Evolutionary conservation across 2,113 vertebrate genomes (phyloP), one percentile per base, ranked within the genome.

Genomic region (Grus americana): DNA sequence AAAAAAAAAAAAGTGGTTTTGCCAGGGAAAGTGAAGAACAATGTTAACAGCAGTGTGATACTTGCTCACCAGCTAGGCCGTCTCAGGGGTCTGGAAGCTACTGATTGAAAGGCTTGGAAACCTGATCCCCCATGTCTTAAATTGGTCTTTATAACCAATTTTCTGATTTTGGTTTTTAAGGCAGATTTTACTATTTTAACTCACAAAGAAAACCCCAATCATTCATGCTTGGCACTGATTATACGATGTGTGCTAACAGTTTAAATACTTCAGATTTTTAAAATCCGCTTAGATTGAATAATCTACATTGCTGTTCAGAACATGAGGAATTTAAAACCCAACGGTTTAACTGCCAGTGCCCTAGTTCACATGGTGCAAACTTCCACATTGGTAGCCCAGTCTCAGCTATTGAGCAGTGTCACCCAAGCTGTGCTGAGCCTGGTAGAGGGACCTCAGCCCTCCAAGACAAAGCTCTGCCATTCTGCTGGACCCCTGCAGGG

Each of bases 221-320:
- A 15, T 20, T 93, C 32, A 38, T 66, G 50, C 36, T 36, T 95
- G 46, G 36, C 36, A 30, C 59, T 78, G 62, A 38, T 65, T 82
- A 47, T n/a, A 85, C 89, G 81, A 52, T 70, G 67, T 61, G 22
- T 2, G 9, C 58, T 86, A 90, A 80, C 50, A 88, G 52, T 90
- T 70, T 82, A 94, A 96, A 90, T 91, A 76, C 70, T 76, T 87
- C 21, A 79, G 46, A 79, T 87, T 89, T 93, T 79, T 17, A 6
- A 95, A 96, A 95, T 91, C 92, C 2, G 20, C 96, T 97, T 96
- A 95, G 73, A 87, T 65, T 71, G 78, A 93, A 54, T 95, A 91
- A 92, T 91, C 81, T 83, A 74, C 73, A 88, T 89, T 9, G 0
- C 46, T 34, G 71, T 19, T 96, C 67, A 87, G 78, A 90, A 91